A percentile compares a stretch with the other conserved stretches of the same genome.
Conservation (phyloP, 1,140 invertebrate genomes). For the Eulimnadia texana region DNA sequence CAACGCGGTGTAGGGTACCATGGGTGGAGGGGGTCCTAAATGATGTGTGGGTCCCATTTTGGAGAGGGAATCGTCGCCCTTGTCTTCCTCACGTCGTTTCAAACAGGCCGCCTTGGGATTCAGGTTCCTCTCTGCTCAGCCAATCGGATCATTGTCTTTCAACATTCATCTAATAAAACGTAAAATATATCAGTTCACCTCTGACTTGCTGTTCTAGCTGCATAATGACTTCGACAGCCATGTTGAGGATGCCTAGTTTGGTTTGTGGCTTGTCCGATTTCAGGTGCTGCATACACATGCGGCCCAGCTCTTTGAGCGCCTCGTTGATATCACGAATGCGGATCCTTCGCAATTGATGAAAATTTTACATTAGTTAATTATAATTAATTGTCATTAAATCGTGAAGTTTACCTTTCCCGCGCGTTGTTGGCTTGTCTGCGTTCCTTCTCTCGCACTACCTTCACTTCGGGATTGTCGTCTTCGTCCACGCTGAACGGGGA, state of each 20-base stretch:
- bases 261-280: slow-evolving; percentile 94
- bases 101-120: slow-evolving; percentile 96
- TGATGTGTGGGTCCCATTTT: slow-evolving; percentile 33
- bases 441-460: slow-evolving; percentile 88
- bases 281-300: slow-evolving; percentile 92
- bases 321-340: slow-evolving; percentile 94
- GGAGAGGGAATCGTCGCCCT: slow-evolving; percentile 57
- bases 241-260: slow-evolving; percentile 88
- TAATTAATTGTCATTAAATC: not conserved
- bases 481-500: slow-evolving; percentile 29
- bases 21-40: slow-evolving; percentile 21
- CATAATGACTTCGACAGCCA: slow-evolving; percentile 96
- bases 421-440: slow-evolving; percentile 96
- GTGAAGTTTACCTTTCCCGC: slow-evolving; percentile 67
- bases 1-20: slow-evolving; percentile 16
- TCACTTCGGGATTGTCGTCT: slow-evolving; percentile 51
- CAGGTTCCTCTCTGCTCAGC: slow-evolving; percentile 91
- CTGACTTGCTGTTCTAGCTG: slow-evolving; percentile 91
- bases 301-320: slow-evolving; percentile 85
- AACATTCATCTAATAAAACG: too few relatives aligned
- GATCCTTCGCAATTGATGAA: too few relatives aligned
- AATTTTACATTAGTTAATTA: too few relatives aligned
- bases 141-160: too few relatives aligned
- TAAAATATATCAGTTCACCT: too few relatives aligned
- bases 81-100: slow-evolving; percentile 93